Evolutionary conservation across 37 sponge, comb jelly and placozoan genomes (phyloP).

Genomic region (Petrosia ficiformis): DNA sequence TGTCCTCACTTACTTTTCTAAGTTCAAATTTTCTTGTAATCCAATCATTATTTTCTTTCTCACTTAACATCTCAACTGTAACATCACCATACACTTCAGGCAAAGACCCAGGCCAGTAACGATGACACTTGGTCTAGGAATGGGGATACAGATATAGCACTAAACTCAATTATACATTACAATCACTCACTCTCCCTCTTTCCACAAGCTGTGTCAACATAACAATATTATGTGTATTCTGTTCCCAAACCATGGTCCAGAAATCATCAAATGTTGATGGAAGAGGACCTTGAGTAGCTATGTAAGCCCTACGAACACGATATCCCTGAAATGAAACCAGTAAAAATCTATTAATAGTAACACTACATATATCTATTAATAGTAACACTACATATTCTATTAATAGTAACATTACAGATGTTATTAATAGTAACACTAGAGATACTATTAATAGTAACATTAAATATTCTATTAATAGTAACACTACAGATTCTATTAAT

Average conservation of each 20-base stretch:
- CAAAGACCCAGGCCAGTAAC: conserved; percentile 81
- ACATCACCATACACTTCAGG: conserved; percentile 68
- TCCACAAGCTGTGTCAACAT: conserved; percentile 91
- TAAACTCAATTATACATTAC: not conserved
- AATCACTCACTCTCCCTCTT: conserved; percentile 71
- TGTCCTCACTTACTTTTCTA: conserved; percentile 1
- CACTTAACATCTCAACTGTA: conserved; percentile 61
- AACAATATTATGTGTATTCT: conserved; percentile 76
- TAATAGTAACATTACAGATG: no score
- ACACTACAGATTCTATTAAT: no score
- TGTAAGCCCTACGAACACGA: conserved; percentile 58
- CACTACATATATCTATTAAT: no score
- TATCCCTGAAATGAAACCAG: conserved; percentile 78
- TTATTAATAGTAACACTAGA: no score
- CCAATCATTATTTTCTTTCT: conserved; percentile 72
- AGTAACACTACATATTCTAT: no score
- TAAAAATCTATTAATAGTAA: no score
- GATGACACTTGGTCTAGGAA: conserved; percentile 84
- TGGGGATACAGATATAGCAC: not conserved
- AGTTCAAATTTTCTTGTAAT: conserved; percentile 63
- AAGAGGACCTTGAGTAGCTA: conserved; percentile 91
- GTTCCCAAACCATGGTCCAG: conserved; percentile 95
- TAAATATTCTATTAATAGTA: no score
- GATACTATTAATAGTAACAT: no score
- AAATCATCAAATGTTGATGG: conserved; percentile 88